A percentile compares a stretch with the other conserved stretches of the same genome.
These are phyloP conservation scores for Myiozetetes cayanensis DNA, from an alignment of 2,113 vertebrate genomes.

Conservation along the genomic window DNA sequence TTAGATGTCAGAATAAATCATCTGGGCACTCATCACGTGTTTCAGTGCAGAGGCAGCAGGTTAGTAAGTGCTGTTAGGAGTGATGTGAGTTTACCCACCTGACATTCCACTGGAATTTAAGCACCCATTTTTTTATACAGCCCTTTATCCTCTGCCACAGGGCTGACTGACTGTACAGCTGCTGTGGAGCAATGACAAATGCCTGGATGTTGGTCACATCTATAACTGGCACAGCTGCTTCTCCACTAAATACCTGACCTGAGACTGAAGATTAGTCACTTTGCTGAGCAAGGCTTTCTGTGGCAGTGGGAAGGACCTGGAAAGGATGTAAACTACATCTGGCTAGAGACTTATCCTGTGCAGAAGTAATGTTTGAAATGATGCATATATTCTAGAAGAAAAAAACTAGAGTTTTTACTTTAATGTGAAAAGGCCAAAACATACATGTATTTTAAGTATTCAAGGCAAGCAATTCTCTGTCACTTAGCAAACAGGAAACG, in stretches of 20 bases:
- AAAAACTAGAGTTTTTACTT: background rate
- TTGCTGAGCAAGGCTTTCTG: background rate
- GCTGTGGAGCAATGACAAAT: background rate
- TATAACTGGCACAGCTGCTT: background rate
- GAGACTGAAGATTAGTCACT: background rate
- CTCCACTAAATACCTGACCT: background rate
- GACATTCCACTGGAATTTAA: background rate
- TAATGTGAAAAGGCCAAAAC: background rate
- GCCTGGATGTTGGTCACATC: background rate
- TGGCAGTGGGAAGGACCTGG: background rate
- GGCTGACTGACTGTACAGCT: background rate
- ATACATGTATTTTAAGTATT: background rate
- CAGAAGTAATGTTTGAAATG: background rate
- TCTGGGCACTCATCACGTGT: background rate
- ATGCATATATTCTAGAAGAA: background rate
- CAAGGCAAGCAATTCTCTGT: background rate
- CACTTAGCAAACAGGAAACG: conserved; percentile 16
- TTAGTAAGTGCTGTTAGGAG: background rate
- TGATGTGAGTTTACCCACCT: background rate
- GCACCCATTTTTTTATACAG: background rate
- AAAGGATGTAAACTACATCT: background rate
- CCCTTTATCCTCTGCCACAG: background rate
- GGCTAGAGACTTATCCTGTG: background rate
- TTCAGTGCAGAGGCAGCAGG: background rate
- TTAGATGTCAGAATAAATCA: background rate